Conservation (phyloP, 2,113 vertebrate species). For the Amia ocellicauda region DNA sequence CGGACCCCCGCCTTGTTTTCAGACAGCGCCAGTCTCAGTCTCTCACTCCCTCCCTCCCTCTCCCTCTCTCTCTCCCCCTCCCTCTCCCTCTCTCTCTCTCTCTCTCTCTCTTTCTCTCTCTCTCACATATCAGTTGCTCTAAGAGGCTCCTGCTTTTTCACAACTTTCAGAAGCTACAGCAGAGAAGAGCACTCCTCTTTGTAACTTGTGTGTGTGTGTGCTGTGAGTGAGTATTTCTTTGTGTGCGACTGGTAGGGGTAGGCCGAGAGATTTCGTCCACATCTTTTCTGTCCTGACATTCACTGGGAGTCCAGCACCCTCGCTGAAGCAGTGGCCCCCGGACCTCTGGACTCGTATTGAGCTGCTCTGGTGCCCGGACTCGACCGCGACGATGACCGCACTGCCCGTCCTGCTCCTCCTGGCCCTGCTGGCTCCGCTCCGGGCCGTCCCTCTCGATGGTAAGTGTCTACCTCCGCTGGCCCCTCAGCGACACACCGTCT, state of each 20-base stretch:
- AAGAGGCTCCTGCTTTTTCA: background rate
- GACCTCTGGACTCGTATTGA: no score
- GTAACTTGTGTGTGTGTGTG: background rate
- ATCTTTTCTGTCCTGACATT: background rate
- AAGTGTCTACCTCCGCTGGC: slow-evolving; percentile 40
- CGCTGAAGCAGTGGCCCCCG: no score
- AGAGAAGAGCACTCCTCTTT: no score
- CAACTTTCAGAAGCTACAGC: no score
- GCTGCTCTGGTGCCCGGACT: slow-evolving; percentile 33
- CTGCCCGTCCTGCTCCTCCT: slow-evolving; percentile 50
- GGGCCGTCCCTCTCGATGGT: slow-evolving; percentile 53
- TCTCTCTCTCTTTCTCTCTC: slow-evolving; percentile 16
- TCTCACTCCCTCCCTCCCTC: slow-evolving; percentile 16
- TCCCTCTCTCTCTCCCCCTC: slow-evolving; percentile 32
- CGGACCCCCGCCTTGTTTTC: slow-evolving; percentile 49
- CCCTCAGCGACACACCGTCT: slow-evolving; percentile 42
- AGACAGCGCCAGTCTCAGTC: slow-evolving; percentile 25
- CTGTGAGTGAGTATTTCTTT: background rate
- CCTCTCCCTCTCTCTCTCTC: slow-evolving; percentile 36
- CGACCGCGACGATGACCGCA: slow-evolving; percentile 43
- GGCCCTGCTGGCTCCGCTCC: slow-evolving; percentile 54
- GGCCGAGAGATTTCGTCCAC: background rate
- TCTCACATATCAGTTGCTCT: slow-evolving; percentile 11
- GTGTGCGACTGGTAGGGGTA: background rate
- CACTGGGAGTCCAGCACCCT: no score